These are phyloP conservation scores for Hemistola chrysoprasaria DNA, from an alignment of 2,888 invertebrate genomes.

Conservation along the genomic window DNA sequence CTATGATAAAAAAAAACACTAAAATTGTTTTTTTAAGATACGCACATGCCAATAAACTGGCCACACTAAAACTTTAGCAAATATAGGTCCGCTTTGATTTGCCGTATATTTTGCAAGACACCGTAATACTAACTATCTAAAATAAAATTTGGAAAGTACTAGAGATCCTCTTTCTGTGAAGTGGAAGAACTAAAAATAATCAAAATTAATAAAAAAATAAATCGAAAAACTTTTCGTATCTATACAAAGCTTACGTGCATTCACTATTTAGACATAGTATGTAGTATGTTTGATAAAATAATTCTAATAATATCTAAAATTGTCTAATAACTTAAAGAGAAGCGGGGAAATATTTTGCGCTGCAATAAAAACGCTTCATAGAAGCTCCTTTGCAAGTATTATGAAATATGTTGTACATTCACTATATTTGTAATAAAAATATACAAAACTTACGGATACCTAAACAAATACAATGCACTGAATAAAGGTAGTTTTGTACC, in stretches of 20 bases:
- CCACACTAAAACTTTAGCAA: too few species aligned
- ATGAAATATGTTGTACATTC: constrained; percentile 57
- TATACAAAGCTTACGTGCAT: constrained; percentile 35
- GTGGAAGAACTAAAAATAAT: constrained; percentile 44
- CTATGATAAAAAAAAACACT: too few species aligned
- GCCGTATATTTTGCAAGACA: constrained; percentile 6
- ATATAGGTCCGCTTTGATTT: too few species aligned
- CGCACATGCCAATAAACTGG: too few species aligned
- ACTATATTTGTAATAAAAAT: constrained; percentile 55
- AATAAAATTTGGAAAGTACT: constrained; percentile 55
- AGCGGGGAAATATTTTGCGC: constrained; percentile 2
- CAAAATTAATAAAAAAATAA: constrained; percentile 43
- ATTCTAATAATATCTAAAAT: constrained; percentile 22
- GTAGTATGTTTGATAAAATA: constrained; percentile 22
- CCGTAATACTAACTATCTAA: constrained; percentile 40
- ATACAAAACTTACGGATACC: constrained; percentile 71
- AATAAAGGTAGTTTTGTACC: constrained; percentile 74
- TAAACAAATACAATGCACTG: constrained; percentile 73
- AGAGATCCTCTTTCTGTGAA: constrained; percentile 64
- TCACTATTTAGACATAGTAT: constrained; percentile 17
- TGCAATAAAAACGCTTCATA: constrained; percentile 57
- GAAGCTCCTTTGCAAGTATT: constrained; percentile 69
- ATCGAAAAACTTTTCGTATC: constrained; percentile 54
- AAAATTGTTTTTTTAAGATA: neutral
- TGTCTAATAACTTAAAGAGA: constrained; percentile 13